Conservation (phyloP, 2,113 vertebrate genomes). For the Halichoerus grypus region DNA sequence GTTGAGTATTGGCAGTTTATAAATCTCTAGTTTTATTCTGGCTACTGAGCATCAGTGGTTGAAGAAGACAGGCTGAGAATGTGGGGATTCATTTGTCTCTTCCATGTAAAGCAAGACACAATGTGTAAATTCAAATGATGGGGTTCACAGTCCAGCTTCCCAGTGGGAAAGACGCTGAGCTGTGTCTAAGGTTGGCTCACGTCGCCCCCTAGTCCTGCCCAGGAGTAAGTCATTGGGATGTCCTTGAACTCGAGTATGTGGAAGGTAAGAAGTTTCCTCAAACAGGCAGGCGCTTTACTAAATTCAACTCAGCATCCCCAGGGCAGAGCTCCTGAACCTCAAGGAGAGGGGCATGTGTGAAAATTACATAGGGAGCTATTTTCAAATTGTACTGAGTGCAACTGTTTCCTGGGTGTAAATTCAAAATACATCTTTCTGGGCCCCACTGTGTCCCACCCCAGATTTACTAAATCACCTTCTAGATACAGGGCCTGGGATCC, state of each 20-base stretch:
- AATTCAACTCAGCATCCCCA: neutral
- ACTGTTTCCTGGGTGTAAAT: neutral
- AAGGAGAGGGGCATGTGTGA: neutral
- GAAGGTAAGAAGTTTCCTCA: neutral
- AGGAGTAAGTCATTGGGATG: neutral
- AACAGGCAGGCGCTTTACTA: too few relatives aligned
- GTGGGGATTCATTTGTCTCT: neutral
- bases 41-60: neutral
- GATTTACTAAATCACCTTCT: neutral
- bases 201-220: neutral
- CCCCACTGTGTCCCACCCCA: neutral
- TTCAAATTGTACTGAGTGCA: neutral
- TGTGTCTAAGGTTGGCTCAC: neutral
- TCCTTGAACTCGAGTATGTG: neutral
- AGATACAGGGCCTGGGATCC: too few relatives aligned
- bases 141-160: neutral
- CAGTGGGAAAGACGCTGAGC: neutral
- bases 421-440: neutral
- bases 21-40: neutral
- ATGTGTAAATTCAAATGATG: neutral
- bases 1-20: neutral
- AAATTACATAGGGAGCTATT: neutral
- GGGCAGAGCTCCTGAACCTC: neutral
- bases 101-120: neutral
- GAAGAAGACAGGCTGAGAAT: neutral